phyloP scores from a whole-genome alignment of 2,113 vertebrate species.

The Cygnus atratus region DNA sequence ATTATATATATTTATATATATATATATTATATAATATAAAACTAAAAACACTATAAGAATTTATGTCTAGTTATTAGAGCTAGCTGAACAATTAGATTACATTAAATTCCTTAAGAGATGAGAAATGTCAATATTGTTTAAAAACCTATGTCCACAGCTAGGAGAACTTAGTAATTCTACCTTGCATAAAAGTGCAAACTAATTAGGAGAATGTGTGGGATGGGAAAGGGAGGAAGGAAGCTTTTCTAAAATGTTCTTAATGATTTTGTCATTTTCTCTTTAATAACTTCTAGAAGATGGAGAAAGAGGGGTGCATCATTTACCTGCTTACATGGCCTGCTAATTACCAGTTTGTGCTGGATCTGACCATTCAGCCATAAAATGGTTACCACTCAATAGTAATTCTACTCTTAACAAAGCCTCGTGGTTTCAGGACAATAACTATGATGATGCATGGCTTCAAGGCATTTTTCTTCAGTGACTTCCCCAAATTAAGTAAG shows the following conservation, averaged over 20 bases:
- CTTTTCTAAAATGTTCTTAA: background rate
- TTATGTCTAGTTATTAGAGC: background rate
- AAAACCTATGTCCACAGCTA: background rate
- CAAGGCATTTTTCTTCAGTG: background rate
- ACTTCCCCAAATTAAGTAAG: background rate
- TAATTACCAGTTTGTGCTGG: background rate
- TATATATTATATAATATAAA: no score
- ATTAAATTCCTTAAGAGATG: background rate
- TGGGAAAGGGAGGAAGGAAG: background rate
- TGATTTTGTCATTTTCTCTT: background rate
- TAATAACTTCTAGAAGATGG: background rate
- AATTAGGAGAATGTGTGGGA: background rate
- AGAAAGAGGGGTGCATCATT: background rate
- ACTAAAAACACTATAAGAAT: background rate
- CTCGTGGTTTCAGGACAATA: background rate
- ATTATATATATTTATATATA: no score
- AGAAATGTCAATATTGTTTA: background rate
- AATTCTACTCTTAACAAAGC: background rate
- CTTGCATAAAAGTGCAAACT: background rate
- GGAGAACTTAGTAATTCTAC: background rate
- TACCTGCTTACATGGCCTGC: background rate
- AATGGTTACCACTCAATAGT: background rate
- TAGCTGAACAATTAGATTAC: background rate
- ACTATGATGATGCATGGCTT: background rate
- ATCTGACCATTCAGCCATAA: background rate